These are phyloP conservation scores for Smithornis capensis DNA, from an alignment of 2,113 vertebrate species.

Conservation along the genomic window DNA sequence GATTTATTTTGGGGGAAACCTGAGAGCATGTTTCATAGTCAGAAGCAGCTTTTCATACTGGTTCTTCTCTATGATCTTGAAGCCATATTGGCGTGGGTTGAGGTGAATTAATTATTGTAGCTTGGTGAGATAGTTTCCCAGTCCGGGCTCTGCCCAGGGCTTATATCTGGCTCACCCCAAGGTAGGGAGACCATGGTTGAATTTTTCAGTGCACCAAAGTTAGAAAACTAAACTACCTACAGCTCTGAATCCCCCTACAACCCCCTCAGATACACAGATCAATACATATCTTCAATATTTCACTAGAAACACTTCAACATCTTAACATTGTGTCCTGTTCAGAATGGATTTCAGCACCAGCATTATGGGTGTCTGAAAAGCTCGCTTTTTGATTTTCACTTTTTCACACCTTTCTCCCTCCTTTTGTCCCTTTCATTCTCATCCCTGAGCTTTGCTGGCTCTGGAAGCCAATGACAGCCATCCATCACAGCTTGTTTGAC, in stretches of 20 bases:
- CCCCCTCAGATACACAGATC: neutral
- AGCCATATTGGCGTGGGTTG: neutral
- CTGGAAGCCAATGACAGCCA: neutral
- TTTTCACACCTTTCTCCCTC: neutral
- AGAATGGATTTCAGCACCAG: neutral
- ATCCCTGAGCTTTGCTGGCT: neutral
- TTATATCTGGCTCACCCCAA: neutral
- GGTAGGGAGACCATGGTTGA: rapidly evolving
- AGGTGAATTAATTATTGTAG: neutral
- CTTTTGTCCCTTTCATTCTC: neutral
- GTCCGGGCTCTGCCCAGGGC: neutral
- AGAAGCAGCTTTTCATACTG: neutral
- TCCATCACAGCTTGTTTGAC: conserved; percentile 20
- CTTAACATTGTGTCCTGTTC: neutral
- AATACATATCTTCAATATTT: neutral
- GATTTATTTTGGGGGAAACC: neutral
- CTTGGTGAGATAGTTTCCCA: neutral
- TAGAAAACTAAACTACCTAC: neutral
- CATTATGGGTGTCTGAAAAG: neutral
- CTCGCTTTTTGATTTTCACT: neutral
- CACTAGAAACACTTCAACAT: neutral
- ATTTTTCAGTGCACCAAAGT: neutral
- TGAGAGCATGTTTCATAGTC: neutral
- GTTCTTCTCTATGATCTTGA: neutral
- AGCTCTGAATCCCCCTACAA: neutral